Evolutionary conservation across 92 coral and sea anemone genomes (phyloP), one percentile per base, ranked within the genome.

Genomic region (Porites lobata): DNA sequence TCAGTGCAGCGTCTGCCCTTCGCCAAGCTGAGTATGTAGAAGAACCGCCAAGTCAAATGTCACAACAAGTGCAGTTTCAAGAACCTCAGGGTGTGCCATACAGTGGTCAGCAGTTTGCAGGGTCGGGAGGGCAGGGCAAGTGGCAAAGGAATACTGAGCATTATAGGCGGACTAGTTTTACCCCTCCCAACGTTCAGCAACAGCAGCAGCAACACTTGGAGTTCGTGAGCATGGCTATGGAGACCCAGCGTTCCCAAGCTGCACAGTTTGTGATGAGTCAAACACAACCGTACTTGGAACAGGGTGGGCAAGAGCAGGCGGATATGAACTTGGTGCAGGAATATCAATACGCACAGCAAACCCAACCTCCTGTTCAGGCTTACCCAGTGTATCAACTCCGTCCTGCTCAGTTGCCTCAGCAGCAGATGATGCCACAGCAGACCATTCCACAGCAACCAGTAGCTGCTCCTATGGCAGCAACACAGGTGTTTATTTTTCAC

Each of bases 331-430:
- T 87, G 75, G 59, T 80, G 47, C 89, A 87, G 59, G 96, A 92
- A 54, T 92, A 88, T 69, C 92, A 91, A 52, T 85, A 91, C 81
- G 79, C 82, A 9, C 87, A 75, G 78, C 90, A 56, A 26, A 70
- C 91, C 11, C 95, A 91, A 19, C 88, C 93, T 70, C 74, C 85
- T 52, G 84, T 85, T 2, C 96, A 93, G 89, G 90, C 92, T 19
- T 93, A 91, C 32, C 96, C 96, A 76, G 92, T 95, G 38, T 95
- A 95, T 75, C 98, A 91, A 77, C 73, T 95, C 50, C 98, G 91
- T 18, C 93, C 93, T 21, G 90, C 96, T 75, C 96, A 91, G 81
- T 87, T 91, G 72, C 90, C 91, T 38, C 98, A 91, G 72, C 94
- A 87, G 19, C 88, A 91, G 13, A 95, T 93, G 85, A 90, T 90